Evolutionary conservation across 2,888 invertebrate genomes (phyloP).

Genomic region (Drosophila sordidula): DNA sequence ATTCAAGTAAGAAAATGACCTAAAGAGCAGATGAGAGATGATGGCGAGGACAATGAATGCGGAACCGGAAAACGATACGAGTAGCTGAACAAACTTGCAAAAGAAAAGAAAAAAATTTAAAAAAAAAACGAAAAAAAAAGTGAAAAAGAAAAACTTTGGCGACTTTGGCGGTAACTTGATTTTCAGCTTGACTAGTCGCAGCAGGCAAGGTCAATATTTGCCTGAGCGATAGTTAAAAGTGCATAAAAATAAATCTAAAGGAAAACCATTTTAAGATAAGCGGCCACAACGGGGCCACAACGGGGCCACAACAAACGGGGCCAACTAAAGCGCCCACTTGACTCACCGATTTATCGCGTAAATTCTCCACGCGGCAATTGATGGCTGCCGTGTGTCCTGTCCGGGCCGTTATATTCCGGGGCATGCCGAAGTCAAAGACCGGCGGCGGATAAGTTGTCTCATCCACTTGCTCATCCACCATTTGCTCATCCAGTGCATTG

Average conservation of each 20-base stretch:
- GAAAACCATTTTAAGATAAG: constrained; percentile 41
- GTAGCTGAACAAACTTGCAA: constrained; percentile 48
- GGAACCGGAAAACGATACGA: constrained; percentile 55
- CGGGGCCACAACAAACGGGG: constrained; percentile 1
- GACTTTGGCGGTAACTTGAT: constrained; percentile 71
- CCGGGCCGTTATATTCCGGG: constrained; percentile 93
- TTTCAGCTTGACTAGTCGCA: constrained; percentile 69
- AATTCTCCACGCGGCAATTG: constrained; percentile 94
- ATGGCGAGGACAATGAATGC: constrained; percentile 36
- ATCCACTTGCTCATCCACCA: constrained; percentile 56
- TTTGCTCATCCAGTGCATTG: constrained; percentile 58
- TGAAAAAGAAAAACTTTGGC: constrained; percentile 33
- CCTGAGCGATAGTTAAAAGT: constrained; percentile 54
- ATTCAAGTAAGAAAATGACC: constrained; percentile 64
- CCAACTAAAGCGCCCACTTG: constrained; percentile 6
- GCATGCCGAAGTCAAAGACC: constrained; percentile 94
- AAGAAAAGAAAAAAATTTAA: constrained; percentile 13
- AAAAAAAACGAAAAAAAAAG: constrained; percentile 8
- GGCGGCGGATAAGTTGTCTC: constrained; percentile 86
- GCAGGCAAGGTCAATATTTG: constrained; percentile 60
- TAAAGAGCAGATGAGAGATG: constrained; percentile 51
- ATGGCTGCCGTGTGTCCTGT: constrained; percentile 95
- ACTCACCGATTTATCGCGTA: constrained; percentile 94
- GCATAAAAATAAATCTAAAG: constrained; percentile 42
- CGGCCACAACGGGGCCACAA: neutral